Percentiles rank a stretch among this genome's conserved stretches.
These are phyloP conservation scores for Oryzaephilus surinamensis DNA, from an alignment of 1,140 invertebrate species.

Conservation along the genomic window DNA sequence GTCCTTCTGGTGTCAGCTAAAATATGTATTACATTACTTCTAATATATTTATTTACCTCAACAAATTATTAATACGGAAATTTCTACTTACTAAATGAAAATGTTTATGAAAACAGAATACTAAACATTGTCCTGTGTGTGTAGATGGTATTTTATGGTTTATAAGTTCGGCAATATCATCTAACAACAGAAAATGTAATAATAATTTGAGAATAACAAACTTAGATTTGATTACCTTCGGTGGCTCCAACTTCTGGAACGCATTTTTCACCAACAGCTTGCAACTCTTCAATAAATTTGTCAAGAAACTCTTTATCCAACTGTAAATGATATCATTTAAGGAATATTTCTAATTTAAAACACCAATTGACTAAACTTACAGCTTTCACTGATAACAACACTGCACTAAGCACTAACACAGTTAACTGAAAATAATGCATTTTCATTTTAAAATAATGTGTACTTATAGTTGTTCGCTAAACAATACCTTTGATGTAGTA, in stretches of 20 bases:
- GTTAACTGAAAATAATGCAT: too few species aligned
- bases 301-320: slow-evolving; percentile 13
- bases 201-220: background rate
- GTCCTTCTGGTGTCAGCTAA: slow-evolving; percentile 11
- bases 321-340: slow-evolving; percentile 3
- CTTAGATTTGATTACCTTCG: slow-evolving; percentile 1
- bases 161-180: slow-evolving; percentile 6
- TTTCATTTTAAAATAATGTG: background rate
- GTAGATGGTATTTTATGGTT: slow-evolving; percentile 1
- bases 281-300: slow-evolving; percentile 11
- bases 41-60: background rate
- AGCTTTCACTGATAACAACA: background rate
- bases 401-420: too few species aligned
- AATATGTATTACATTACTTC: background rate
- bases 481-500: too few species aligned
- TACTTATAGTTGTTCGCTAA: background rate
- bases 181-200: slow-evolving; percentile 2
- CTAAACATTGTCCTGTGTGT: slow-evolving; percentile 9
- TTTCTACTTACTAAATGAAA: slow-evolving; percentile 7
- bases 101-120: slow-evolving; percentile 9
- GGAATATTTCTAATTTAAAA: background rate
- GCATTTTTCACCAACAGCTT: slow-evolving; percentile 10
- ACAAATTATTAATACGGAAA: background rate
- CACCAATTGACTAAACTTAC: background rate
- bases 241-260: slow-evolving; percentile 6